Evolutionary conservation across 2,888 invertebrate species (phyloP).

Genomic region (Sympetrum striolatum): DNA sequence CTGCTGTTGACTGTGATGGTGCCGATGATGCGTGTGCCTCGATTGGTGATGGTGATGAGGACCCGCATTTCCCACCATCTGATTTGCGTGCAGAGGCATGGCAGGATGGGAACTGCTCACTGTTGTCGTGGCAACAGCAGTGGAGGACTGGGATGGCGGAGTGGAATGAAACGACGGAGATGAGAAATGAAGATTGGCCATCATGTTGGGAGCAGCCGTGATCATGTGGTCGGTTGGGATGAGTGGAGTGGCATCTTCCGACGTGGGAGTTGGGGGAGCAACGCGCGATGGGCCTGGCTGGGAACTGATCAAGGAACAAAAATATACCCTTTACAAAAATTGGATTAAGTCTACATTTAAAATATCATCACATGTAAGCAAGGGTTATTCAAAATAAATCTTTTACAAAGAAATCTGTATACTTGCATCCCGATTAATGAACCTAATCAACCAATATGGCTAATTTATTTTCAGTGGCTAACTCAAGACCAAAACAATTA

Average conservation of each 20-base stretch:
- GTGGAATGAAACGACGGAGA: conserved; percentile 20
- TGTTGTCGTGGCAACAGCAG: not conserved
- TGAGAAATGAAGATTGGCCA: conserved; percentile 7
- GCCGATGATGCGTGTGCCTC: conserved; percentile 57
- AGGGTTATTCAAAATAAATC: no score
- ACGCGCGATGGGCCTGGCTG: conserved; percentile 70
- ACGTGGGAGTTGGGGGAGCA: conserved; percentile 77
- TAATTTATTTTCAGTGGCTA: no score
- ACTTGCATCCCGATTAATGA: no score
- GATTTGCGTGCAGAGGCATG: conserved; percentile 55
- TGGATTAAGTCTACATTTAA: no score
- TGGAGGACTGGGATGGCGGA: not conserved
- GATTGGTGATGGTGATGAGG: conserved; percentile 55
- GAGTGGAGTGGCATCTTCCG: conserved; percentile 66
- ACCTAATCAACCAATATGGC: no score
- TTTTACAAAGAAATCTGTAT: no score
- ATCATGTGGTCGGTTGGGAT: conserved; percentile 65
- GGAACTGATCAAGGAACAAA: conserved; percentile 57
- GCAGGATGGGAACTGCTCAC: conserved; percentile 19
- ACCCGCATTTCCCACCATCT: conserved; percentile 56
- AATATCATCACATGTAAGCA: no score
- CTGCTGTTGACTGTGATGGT: conserved; percentile 52
- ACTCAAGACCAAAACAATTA: no score
- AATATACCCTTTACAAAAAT: not conserved
- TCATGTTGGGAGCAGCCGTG: conserved; percentile 41